These are phyloP conservation scores for Apis florea DNA, from an alignment of 1,140 invertebrate species.

Conservation along the genomic window DNA sequence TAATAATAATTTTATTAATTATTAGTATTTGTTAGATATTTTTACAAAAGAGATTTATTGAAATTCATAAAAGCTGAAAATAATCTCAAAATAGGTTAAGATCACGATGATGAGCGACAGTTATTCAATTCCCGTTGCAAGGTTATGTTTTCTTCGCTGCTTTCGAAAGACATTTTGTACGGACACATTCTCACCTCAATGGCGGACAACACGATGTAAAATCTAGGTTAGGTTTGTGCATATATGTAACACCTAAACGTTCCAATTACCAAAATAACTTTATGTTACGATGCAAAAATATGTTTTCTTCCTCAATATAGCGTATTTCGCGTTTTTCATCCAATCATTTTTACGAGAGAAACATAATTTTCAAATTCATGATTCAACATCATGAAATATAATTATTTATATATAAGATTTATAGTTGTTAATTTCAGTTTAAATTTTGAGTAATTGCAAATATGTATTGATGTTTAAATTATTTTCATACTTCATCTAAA, in stretches of 20 bases:
- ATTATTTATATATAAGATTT: no score
- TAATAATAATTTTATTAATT: not conserved
- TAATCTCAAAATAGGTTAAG: slow-evolving; percentile 4
- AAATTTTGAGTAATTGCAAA: no score
- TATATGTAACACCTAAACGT: slow-evolving; percentile 26
- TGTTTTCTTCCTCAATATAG: not conserved
- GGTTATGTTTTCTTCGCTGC: not conserved
- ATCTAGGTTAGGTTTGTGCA: slow-evolving; percentile 36
- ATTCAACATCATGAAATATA: no score
- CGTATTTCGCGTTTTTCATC: not conserved
- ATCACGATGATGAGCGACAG: not conserved
- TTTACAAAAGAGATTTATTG: not conserved
- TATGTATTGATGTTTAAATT: no score
- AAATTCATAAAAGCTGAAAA: not conserved
- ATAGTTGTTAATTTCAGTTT: no score
- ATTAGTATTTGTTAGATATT: not conserved
- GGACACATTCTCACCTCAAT: not conserved
- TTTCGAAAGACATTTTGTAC: slow-evolving; percentile 16
- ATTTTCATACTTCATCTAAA: no score
- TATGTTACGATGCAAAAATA: slow-evolving; percentile 14
- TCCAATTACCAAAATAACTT: slow-evolving; percentile 50
- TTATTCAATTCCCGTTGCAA: slow-evolving; percentile 5
- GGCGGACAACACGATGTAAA: not conserved
- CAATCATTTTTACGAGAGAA: not conserved
- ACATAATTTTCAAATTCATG: no score